phyloP scores from a whole-genome alignment of 2,113 vertebrate genomes.

The Nasalis larvatus region DNA sequence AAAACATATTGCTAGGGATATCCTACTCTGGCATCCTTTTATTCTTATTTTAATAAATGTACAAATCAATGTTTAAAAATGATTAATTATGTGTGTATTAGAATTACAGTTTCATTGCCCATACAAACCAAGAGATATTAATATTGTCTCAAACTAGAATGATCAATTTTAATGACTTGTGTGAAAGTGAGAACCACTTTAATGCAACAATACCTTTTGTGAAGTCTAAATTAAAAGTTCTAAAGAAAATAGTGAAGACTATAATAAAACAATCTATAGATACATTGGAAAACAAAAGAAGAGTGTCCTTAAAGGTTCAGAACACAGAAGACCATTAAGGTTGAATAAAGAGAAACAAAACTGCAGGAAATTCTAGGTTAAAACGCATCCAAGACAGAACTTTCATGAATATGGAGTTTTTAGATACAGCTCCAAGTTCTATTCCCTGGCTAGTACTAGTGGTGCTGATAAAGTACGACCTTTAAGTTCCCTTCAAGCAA shows the following conservation, averaged over 20 bases:
- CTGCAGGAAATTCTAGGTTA: neutral
- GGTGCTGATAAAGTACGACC: neutral
- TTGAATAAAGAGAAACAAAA: neutral
- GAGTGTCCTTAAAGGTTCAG: neutral
- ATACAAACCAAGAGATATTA: neutral
- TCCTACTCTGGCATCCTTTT: neutral
- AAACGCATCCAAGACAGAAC: neutral
- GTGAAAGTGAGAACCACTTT: neutral
- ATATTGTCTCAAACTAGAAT: neutral
- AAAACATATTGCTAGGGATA: neutral
- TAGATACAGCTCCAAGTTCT: neutral
- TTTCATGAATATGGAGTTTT: neutral
- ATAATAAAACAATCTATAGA: neutral
- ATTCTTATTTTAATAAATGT: neutral
- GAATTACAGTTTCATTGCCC: neutral
- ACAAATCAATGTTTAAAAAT: neutral
- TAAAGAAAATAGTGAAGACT: neutral
- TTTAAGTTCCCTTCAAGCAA: too few relatives aligned
- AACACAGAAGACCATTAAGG: neutral
- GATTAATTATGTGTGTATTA: neutral
- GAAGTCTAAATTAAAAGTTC: neutral
- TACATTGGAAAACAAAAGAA: neutral
- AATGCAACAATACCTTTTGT: neutral
- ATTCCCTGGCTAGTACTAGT: neutral
- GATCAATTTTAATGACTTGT: neutral